Evolutionary conservation across 2,113 vertebrate genomes (phyloP).

Genomic region (Alectura lathami): DNA sequence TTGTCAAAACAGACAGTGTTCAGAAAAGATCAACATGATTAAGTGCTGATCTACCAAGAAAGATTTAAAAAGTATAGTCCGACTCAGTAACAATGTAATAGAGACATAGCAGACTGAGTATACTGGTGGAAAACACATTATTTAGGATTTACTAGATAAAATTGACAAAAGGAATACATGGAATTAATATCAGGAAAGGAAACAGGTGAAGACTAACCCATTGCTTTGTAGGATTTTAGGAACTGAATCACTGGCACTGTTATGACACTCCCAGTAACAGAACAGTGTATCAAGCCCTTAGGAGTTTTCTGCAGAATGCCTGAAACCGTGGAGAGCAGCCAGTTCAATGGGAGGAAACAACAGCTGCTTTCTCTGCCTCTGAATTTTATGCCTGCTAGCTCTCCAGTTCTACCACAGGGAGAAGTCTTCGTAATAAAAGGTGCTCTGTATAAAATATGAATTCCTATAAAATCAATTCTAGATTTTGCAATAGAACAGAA

Average conservation of each 20-base stretch:
- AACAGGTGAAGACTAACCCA: not conserved
- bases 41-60: not conserved
- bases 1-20: not conserved
- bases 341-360: not conserved
- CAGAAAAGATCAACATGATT: not conserved
- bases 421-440: not conserved
- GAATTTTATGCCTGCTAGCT: not conserved
- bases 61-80: not conserved
- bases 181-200: not conserved
- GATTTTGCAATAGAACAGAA: not conserved
- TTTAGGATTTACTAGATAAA: not conserved
- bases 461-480: not conserved
- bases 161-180: not conserved
- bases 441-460: conserved; percentile 2
- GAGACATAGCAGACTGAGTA: not conserved
- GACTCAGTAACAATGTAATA: not conserved
- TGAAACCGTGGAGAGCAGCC: not conserved
- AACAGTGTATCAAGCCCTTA: not conserved
- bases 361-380: not conserved
- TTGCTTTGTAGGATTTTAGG: not conserved
- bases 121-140: not conserved
- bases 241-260: not conserved
- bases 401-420: not conserved
- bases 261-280: not conserved
- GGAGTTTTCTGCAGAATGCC: not conserved